Evolutionary conservation across 2,888 invertebrate genomes (phyloP).

Genomic region (Phengaris alcon): DNA sequence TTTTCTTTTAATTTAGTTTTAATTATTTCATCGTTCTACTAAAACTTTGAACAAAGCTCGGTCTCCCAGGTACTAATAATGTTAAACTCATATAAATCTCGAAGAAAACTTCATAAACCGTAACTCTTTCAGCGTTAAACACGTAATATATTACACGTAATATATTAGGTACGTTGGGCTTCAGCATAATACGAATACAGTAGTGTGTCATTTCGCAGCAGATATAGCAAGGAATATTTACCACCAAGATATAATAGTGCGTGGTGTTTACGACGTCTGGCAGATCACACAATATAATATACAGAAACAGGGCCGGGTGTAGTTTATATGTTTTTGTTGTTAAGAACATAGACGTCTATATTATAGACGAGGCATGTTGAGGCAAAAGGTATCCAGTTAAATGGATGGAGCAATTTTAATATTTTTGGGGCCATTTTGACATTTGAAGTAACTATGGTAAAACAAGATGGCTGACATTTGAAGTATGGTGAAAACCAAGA

Average conservation of each 20-base stretch:
- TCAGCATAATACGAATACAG: constrained; percentile 3
- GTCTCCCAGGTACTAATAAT: too few species aligned
- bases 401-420: too few species aligned
- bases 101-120: neutral
- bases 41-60: too few species aligned
- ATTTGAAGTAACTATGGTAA: too few species aligned
- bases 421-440: too few species aligned
- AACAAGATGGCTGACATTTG: too few species aligned
- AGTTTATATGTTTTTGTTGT: neutral
- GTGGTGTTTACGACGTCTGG: neutral
- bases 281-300: neutral
- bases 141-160: neutral
- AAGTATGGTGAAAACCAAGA: too few species aligned
- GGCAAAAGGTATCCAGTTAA: too few species aligned
- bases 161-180: neutral
- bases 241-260: neutral
- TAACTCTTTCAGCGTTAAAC: neutral
- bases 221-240: neutral
- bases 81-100: too few species aligned
- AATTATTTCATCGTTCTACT: too few species aligned
- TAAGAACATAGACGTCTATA: neutral
- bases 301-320: neutral
- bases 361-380: too few species aligned
- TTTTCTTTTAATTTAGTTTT: too few species aligned
- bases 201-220: neutral